Evolutionary conservation across 2,113 vertebrate species (phyloP).

Genomic region (Myrmecophaga tridactyla): DNA sequence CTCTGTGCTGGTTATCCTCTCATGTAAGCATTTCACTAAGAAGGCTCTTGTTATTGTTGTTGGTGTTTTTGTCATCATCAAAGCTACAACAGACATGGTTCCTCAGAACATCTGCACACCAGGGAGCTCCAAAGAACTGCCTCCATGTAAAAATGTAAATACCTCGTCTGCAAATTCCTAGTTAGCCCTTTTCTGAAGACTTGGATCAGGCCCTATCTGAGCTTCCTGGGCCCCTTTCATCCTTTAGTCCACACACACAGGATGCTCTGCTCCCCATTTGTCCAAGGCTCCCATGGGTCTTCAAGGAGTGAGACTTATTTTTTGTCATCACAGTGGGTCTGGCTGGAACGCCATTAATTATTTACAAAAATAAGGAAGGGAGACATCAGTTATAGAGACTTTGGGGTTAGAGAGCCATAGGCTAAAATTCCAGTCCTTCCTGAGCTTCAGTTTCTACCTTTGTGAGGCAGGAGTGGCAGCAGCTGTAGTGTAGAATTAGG

Average conservation of each 20-base stretch:
- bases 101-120: not conserved
- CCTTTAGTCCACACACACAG: not conserved
- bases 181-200: not conserved
- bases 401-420: not conserved
- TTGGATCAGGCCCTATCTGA: not conserved
- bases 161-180: not conserved
- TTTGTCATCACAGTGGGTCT: too few species aligned
- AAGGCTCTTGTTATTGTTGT: too few species aligned
- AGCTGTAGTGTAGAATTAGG: too few species aligned
- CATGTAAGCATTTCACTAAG: too few species aligned
- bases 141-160: too few species aligned
- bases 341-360: accelerated
- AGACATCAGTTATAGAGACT: too few species aligned
- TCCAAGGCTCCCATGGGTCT: not conserved
- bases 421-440: not conserved
- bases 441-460: not conserved
- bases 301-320: not conserved
- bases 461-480: not conserved
- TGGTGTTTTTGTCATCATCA: not conserved
- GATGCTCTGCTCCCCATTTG: not conserved
- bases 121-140: not conserved
- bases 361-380: too few species aligned
- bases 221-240: not conserved
- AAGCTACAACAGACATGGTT: not conserved
- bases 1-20: not conserved